These are phyloP conservation scores for Prunella fulvescens DNA, from an alignment of 2,113 vertebrate species.

Conservation along the genomic window DNA sequence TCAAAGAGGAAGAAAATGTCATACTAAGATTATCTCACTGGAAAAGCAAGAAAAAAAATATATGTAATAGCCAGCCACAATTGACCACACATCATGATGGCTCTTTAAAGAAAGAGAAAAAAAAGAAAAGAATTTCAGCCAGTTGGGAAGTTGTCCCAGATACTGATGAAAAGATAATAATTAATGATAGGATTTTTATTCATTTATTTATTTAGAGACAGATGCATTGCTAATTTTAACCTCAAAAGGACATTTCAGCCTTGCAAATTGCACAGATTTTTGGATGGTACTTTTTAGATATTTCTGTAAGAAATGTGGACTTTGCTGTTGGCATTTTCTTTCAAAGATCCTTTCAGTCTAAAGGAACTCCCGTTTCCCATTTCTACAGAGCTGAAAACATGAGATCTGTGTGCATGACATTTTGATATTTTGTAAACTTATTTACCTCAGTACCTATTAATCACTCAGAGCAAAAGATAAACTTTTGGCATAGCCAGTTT, in stretches of 20 bases:
- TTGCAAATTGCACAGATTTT: conserved; percentile 47
- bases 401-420: background rate
- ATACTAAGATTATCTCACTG: conserved; percentile 7
- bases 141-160: conserved; percentile 56
- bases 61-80: background rate
- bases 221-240: conserved; percentile 65
- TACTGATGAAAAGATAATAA: conserved; percentile 63
- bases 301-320: background rate
- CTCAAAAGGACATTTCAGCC: conserved; percentile 57
- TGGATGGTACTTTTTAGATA: conserved; percentile 17
- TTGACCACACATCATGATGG: conserved; percentile 20
- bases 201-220: conserved; percentile 64
- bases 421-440: background rate
- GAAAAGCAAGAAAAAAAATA: background rate
- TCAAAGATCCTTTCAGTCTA: background rate
- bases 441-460: background rate
- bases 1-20: background rate
- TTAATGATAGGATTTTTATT: conserved; percentile 62
- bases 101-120: background rate
- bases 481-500: background rate
- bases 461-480: background rate
- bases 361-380: background rate
- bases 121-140: conserved; percentile 33
- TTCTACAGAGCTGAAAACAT: background rate
- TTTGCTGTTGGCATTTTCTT: conserved; percentile 5